Evolutionary conservation across 1,140 invertebrate species (phyloP).

Genomic region (Lordiphosa stackelbergi): DNA sequence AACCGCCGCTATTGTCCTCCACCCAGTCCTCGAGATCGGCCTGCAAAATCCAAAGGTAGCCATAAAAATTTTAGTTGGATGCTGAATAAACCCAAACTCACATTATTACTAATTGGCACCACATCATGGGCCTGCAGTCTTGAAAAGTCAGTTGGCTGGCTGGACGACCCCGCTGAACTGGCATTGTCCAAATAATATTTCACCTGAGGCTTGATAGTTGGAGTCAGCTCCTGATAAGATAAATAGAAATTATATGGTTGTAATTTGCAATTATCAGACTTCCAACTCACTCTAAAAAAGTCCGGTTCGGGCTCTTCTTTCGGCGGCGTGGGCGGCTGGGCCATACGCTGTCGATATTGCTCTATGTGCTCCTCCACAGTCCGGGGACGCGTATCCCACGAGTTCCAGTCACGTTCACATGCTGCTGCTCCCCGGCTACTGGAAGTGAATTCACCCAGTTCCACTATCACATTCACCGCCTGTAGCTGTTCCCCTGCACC

Average conservation of each 20-base stretch:
- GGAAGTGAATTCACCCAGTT: conserved; percentile 32
- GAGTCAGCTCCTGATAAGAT: conserved; percentile 60
- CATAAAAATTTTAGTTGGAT: not conserved
- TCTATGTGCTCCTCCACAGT: conserved; percentile 77
- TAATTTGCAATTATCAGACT: not conserved
- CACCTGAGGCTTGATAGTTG: conserved; percentile 70
- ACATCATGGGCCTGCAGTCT: conserved; percentile 67
- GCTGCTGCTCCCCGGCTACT: not conserved
- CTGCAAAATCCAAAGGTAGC: conserved; percentile 19
- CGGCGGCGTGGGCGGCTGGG: conserved; percentile 65
- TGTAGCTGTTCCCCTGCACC: conserved; percentile 36
- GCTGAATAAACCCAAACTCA: conserved; percentile 18
- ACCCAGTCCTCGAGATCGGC: conserved; percentile 76
- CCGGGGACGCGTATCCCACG: conserved; percentile 74
- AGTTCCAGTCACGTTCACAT: conserved; percentile 73
- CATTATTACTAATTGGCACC: conserved; percentile 67
- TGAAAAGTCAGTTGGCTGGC: conserved; percentile 52
- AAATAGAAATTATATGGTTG: not conserved
- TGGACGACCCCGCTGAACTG: conserved; percentile 9
- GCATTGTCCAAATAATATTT: conserved; percentile 62
- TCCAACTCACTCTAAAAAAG: conserved; percentile 68
- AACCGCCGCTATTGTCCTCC: conserved; percentile 69
- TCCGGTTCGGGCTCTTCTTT: conserved; percentile 68
- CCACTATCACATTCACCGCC: conserved; percentile 55
- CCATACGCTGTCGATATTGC: conserved; percentile 71